Evolutionary conservation across 2,797 vertebrate genomes (phyloP).

Genomic region (Hydrophis major): DNA sequence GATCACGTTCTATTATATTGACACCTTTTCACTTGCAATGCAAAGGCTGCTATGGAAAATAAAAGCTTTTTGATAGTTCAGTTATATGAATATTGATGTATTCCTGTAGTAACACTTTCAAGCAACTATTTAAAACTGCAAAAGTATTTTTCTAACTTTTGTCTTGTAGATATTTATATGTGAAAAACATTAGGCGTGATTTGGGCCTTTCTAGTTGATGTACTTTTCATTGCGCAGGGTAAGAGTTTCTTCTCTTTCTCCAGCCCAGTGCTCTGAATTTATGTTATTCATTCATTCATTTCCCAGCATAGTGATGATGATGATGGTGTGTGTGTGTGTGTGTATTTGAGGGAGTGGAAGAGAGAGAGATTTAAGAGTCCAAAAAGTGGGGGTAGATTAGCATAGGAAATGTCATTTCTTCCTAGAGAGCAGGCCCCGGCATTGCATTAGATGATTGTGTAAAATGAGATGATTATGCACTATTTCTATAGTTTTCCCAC

Average conservation of each 20-base stretch:
- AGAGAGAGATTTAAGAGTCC: background rate
- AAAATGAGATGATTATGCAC: background rate
- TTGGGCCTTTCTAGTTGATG: background rate
- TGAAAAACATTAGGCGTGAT: constrained; percentile 50
- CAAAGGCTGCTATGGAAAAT: constrained; percentile 73
- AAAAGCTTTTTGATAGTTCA: constrained; percentile 70
- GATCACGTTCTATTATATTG: constrained; percentile 42
- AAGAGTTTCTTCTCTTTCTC: background rate
- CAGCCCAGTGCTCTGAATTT: background rate
- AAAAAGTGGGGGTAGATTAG: background rate
- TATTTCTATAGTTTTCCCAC: background rate
- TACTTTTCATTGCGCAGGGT: constrained; percentile 22
- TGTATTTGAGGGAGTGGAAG: background rate
- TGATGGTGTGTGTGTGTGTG: background rate
- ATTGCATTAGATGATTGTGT: background rate
- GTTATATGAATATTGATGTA: constrained; percentile 73
- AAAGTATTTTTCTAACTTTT: constrained; percentile 79
- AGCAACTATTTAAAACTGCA: constrained; percentile 76
- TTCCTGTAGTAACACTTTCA: constrained; percentile 72
- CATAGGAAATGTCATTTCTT: background rate
- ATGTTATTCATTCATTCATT: background rate
- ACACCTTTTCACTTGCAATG: constrained; percentile 64
- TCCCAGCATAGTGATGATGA: background rate
- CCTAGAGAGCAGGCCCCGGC: too few relatives aligned
- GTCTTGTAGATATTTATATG: constrained; percentile 70